Base-by-base conservation (phyloP, 2,888 invertebrate genomes). In the Gryllus longicercus region DNA sequence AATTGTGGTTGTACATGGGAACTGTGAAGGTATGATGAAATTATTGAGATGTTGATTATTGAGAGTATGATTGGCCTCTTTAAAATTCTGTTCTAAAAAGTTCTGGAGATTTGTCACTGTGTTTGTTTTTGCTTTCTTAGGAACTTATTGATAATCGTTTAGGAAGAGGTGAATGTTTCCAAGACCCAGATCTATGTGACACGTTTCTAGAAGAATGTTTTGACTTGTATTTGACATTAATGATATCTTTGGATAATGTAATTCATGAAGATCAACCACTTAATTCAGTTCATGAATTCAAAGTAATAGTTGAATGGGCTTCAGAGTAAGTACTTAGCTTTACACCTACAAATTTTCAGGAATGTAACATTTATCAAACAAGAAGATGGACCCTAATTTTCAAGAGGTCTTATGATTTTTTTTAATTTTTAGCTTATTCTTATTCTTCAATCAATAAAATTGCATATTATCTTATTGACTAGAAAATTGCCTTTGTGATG, bases 281-380 rank as follows among this genome's bases (percentile, higher is more conserved):
- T 63, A 63, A 63, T 63, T 63, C 63, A 18, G 63, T 63, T 63
- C 63, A 63, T 5, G 63, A 63, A 63, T 63, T 63, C 11, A 12
- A n/a, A 63, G 63, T 63, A n/a, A 63, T 63, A 63, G n/a, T 63
- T 63, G 63, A 63, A 63, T 63, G 63, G 63, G 63, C 63, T 63
- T 63, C 63, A 18, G 63, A 63, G 63, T 63, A 63, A 63, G 63
- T 63, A 38, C 8, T 38, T 38, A 38, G 38, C 38, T 38, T 8
- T 38, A 38, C 8, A 8, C 8, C 8, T 38, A 38, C 1, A 38
- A 38, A 38, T 38, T 38, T 38, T 5, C 38, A 38, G 1, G 38
- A 38, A 38, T 38, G 8, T 38, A 38, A 38, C 8, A 8, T 38
- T 38, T 38, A 38, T 8, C 38, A 38, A 38, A 38, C 38, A 8